Conservation (phyloP, 2,797 vertebrate species). For the Setipinna tenuifilis region DNA sequence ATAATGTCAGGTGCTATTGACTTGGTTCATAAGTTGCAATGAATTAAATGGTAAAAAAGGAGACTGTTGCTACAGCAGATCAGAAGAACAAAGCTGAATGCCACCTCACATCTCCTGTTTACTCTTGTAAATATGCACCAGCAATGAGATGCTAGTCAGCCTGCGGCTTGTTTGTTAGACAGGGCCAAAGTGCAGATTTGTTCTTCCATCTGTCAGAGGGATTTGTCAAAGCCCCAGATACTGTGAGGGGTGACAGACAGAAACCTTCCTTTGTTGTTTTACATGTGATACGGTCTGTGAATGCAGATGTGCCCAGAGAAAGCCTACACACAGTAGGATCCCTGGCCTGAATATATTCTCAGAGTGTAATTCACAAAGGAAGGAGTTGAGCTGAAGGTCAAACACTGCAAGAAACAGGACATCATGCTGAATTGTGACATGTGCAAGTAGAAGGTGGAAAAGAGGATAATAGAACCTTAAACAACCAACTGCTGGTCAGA, state of each 20-base stretch:
- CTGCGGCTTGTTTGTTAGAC: not conserved
- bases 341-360: not conserved
- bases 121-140: not conserved
- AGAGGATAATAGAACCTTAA: too few relatives aligned
- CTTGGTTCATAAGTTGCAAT: not conserved
- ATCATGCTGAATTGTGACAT: not conserved
- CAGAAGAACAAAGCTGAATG: not conserved
- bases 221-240: not conserved
- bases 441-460: not conserved
- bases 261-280: not conserved
- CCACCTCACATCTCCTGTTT: not conserved
- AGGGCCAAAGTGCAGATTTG: not conserved
- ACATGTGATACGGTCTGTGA: not conserved
- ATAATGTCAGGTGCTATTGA: not conserved
- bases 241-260: not conserved
- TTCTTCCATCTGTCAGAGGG: not conserved
- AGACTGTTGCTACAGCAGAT: not conserved
- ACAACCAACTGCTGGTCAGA: too few relatives aligned
- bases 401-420: not conserved
- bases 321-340: not conserved
- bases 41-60: not conserved
- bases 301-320: not conserved
- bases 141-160: not conserved
- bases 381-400: not conserved
- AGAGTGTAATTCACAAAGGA: not conserved